phyloP scores from a whole-genome alignment of 2,113 vertebrate species.

The Amphiprion percula region DNA sequence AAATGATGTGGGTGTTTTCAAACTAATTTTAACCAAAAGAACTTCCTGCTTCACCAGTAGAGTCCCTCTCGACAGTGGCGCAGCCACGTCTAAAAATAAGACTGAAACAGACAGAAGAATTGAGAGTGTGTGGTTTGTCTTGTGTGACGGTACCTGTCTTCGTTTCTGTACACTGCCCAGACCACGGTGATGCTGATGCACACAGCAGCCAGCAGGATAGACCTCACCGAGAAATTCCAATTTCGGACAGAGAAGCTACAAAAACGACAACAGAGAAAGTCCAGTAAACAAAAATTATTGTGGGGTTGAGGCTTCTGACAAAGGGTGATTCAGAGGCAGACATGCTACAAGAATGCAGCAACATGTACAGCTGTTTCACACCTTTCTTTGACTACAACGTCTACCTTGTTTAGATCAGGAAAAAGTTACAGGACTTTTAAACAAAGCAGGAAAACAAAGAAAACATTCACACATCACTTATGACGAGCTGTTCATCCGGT shows the following conservation, averaged over 20 bases:
- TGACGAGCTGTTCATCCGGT: background rate
- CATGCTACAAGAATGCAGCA: no score
- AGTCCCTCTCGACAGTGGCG: background rate
- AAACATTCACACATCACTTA: background rate
- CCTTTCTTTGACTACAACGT: no score
- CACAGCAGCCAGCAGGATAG: constrained; percentile 88
- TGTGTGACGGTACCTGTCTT: constrained; percentile 88
- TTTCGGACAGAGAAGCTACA: constrained; percentile 84
- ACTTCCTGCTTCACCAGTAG: background rate
- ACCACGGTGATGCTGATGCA: constrained; percentile 88
- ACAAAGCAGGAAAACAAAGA: background rate
- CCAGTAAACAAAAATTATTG: constrained; percentile 8
- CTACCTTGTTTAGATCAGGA: no score
- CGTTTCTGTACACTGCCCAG: constrained; percentile 95
- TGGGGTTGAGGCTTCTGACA: background rate
- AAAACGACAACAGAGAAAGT: constrained; percentile 29
- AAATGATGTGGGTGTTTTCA: background rate
- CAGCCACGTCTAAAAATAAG: background rate
- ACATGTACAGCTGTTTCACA: no score
- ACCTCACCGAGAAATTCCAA: constrained; percentile 87
- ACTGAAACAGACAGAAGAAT: background rate
- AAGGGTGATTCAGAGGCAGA: no score
- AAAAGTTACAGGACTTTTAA: background rate
- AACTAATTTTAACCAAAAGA: background rate
- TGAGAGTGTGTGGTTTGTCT: background rate